These are phyloP conservation scores for Myopa tessellatipennis DNA, from an alignment of 2,888 invertebrate genomes.

Conservation along the genomic window DNA sequence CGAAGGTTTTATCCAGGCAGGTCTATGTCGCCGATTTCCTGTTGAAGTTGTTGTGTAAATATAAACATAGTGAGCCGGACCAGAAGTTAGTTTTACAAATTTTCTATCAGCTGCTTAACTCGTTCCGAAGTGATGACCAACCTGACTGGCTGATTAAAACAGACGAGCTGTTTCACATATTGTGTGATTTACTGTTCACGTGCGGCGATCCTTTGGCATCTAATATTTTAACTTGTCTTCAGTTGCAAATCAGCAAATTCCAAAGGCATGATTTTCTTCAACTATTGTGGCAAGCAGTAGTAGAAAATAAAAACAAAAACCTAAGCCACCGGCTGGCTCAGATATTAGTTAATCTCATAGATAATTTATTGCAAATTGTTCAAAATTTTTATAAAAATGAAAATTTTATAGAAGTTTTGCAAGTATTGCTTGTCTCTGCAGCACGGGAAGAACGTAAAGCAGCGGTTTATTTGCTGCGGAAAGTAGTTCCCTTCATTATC, in stretches of 20 bases:
- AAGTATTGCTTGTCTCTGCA: conserved; percentile 52
- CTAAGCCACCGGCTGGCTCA: conserved; percentile 41
- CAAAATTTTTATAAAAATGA: conserved; percentile 44
- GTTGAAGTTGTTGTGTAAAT: conserved; percentile 19
- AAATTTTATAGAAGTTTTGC: conserved; percentile 50
- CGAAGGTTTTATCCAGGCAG: conserved; percentile 8
- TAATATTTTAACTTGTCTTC: conserved; percentile 55
- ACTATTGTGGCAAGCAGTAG: conserved; percentile 53
- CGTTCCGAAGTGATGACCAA: conserved; percentile 8
- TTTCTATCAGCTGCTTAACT: conserved; percentile 42
- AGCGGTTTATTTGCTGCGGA: conserved; percentile 56
- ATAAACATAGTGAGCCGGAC: conserved; percentile 36
- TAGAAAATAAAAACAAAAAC: conserved; percentile 41
- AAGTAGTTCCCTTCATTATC: conserved; percentile 41
- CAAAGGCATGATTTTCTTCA: conserved; percentile 50
- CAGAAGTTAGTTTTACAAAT: conserved; percentile 43
- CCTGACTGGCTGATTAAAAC: conserved; percentile 8
- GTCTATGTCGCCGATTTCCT: conserved; percentile 21
- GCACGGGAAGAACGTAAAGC: conserved; percentile 56
- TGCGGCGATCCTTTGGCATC: conserved; percentile 49
- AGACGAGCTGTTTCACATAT: not conserved
- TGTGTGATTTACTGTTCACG: conserved; percentile 3
- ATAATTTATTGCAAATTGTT: conserved; percentile 52
- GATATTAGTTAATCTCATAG: conserved; percentile 58
- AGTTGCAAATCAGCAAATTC: conserved; percentile 53